A percentile compares a stretch with the other conserved stretches of the same genome.
Conservation (phyloP, 2,888 invertebrate genomes). For the Agrotis ipsilon region DNA sequence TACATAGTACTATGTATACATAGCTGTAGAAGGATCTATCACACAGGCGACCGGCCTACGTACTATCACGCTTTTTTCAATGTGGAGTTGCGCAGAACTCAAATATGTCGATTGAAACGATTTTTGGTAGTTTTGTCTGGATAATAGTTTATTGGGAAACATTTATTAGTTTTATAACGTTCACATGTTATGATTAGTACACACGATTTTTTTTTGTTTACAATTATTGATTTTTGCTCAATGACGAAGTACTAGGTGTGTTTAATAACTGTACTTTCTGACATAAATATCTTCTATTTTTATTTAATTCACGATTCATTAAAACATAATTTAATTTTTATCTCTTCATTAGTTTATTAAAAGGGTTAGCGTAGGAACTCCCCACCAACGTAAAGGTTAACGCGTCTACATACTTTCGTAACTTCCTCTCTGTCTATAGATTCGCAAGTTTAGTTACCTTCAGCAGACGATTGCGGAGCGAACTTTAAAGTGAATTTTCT, state of each 20-base stretch:
- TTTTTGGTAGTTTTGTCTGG: constrained; percentile 41
- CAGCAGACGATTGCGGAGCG: constrained; percentile 1
- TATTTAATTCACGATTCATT: neutral
- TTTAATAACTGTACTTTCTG: neutral
- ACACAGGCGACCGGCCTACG: constrained; percentile 57
- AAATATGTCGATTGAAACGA: constrained; percentile 51
- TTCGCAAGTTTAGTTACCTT: constrained; percentile 20
- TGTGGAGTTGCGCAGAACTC: constrained; percentile 57
- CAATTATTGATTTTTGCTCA: constrained; percentile 16
- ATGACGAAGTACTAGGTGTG: neutral
- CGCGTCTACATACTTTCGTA: constrained; percentile 45
- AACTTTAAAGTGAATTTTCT: constrained; percentile 25
- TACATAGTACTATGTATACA: constrained; percentile 54
- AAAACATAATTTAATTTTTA: neutral
- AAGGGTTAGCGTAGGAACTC: constrained; percentile 2
- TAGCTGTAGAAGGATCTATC: constrained; percentile 56
- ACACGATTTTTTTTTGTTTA: neutral
- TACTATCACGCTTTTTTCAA: constrained; percentile 56
- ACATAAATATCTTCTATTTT: neutral
- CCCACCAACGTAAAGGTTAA: constrained; percentile 22
- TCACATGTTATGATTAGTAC: neutral
- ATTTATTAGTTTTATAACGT: neutral
- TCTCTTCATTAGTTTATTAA: constrained; percentile 3
- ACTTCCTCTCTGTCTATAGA: constrained; percentile 24
- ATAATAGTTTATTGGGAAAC: constrained; percentile 33